Base-by-base conservation (phyloP, 2,113 vertebrate species). In the Numida meleagris region DNA sequence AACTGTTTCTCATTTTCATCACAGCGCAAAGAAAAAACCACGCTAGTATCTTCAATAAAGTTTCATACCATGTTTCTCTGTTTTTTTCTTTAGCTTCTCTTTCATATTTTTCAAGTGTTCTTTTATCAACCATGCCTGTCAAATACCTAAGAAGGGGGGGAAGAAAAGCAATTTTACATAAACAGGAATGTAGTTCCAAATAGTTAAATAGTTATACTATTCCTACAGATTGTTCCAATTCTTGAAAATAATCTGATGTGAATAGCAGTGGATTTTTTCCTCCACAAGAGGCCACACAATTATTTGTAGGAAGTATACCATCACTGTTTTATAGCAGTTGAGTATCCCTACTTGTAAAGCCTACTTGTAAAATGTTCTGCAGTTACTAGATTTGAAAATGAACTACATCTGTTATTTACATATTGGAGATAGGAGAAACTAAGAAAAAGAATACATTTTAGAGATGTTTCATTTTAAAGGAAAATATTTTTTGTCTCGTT, bases 31-130 rank as follows among this genome's bases (percentile, higher is more conserved):
- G 65, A 72, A 42, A 45, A 77, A 77, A 43, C 33, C 20, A 66
- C 2, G 1, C 9, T 40, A 12, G 29, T 57, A 19, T 78, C 38
- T 51, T 73, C 53, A 78, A 5, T 3, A 62, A 62, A 72, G 50
- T 51, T 65, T 74, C 98, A 97, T 98, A 99, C 99, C 99, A 99
- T 75, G 99, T 99, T 98, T 99, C 99, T 98, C 99, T 99, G 98
- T 99, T 99, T 98, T 99, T 99, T 95, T 99, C 99, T 97, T 99
- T 99, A 53, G 99, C 99, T 98, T 99, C 99, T 97, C 99, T 98
- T 98, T 99, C 99, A 34, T 99, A 99, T 98, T 99, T 99, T 95
- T 99, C 99, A 97, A 99, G 98, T 68, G 99, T 99, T 96, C 99
- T 98, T 98, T 99, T 99, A 66, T 99, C 99, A 98, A 99, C 99